Conservation (phyloP, 2,797 vertebrate genomes). For the Huso huso region DNA sequence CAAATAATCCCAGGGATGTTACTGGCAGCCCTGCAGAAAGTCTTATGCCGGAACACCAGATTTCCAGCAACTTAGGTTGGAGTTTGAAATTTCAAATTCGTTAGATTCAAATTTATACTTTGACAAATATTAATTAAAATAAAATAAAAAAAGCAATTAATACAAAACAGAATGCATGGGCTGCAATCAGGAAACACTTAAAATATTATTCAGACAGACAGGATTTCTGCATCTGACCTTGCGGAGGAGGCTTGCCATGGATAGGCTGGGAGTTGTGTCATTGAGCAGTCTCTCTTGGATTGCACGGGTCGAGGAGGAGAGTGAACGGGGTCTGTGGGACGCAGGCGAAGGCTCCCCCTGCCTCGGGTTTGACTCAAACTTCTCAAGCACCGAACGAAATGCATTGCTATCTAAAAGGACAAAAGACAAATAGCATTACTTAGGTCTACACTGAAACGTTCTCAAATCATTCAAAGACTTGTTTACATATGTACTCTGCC, state of each 20-base stretch:
- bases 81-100: too few relatives aligned
- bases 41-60: background rate
- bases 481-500: too few relatives aligned
- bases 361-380: too few relatives aligned
- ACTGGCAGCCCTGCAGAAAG: too few relatives aligned
- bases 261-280: slow-evolving; percentile 42
- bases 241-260: slow-evolving; percentile 47
- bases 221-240: slow-evolving; percentile 39
- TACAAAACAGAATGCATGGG: background rate
- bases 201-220: background rate
- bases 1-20: too few relatives aligned
- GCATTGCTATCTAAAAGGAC: too few relatives aligned
- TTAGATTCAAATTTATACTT: background rate
- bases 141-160: background rate
- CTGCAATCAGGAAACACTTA: background rate
- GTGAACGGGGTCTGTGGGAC: slow-evolving; percentile 14
- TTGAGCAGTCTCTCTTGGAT: slow-evolving; percentile 53
- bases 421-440: too few relatives aligned
- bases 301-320: slow-evolving; percentile 44
- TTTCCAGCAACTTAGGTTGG: background rate
- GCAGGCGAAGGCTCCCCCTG: too few relatives aligned
- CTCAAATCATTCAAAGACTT: background rate
- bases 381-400: background rate
- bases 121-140: background rate
- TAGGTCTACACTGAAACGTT: background rate